Conservation (phyloP, 2,888 invertebrate genomes). For the Andrena chrysosceles region DNA sequence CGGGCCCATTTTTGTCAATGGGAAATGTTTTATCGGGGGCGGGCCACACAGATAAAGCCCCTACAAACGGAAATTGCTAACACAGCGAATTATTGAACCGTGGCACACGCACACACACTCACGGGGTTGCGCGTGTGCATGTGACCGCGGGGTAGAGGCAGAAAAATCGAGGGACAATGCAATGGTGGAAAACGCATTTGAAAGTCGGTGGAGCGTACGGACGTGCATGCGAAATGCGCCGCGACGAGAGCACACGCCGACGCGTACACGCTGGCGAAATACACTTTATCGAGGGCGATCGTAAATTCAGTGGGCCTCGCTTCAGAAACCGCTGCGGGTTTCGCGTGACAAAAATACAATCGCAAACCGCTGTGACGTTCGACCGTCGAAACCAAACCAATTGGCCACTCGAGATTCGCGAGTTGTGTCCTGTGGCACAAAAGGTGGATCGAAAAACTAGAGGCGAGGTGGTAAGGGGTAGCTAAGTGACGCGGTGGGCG, state of each 20-base stretch:
- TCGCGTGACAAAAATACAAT: constrained; percentile 29
- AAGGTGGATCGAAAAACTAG: background rate
- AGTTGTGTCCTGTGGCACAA: background rate
- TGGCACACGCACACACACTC: constrained; percentile 38
- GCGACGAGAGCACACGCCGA: constrained; percentile 1
- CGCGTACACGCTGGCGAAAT: constrained; percentile 55
- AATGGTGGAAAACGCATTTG: constrained; percentile 65
- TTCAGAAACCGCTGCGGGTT: constrained; percentile 14
- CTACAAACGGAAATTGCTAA: constrained; percentile 68
- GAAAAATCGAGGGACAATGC: constrained; percentile 59
- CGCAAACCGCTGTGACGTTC: constrained; percentile 9
- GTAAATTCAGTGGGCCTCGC: constrained; percentile 43
- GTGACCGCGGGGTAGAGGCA: constrained; percentile 28
- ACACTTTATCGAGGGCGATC: constrained; percentile 57
- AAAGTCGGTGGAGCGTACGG: constrained; percentile 61
- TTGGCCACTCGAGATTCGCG: constrained; percentile 2
- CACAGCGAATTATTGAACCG: constrained; percentile 70
- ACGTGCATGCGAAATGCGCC: constrained; percentile 57
- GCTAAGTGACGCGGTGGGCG: background rate
- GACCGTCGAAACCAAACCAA: background rate
- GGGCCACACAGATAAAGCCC: constrained; percentile 45
- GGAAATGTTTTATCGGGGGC: background rate
- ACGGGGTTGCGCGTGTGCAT: background rate
- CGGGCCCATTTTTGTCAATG: constrained; percentile 15
- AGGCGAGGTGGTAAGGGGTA: background rate